Evolutionary conservation across 2,797 vertebrate genomes (phyloP).

Genomic region (Sebastes hubbsi): DNA sequence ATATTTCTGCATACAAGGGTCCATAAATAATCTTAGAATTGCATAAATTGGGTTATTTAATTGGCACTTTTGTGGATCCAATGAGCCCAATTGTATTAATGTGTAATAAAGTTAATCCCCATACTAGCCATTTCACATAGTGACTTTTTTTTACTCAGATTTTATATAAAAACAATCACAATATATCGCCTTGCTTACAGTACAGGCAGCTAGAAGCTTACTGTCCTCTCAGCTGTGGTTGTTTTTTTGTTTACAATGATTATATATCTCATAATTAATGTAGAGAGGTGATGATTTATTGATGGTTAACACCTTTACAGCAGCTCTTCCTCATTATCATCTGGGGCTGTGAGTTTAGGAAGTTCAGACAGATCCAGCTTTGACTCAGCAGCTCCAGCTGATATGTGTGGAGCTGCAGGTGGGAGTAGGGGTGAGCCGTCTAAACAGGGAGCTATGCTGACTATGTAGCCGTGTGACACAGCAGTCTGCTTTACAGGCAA

Average conservation of each 20-base stretch:
- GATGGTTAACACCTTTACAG: not conserved
- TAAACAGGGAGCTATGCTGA: slow-evolving; percentile 71
- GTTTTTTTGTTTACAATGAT: not conserved
- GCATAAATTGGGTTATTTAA: no score
- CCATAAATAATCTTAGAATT: no score
- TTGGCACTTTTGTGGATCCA: no score
- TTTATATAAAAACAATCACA: no score
- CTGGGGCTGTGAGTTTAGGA: slow-evolving; percentile 17
- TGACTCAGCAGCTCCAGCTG: slow-evolving; percentile 62
- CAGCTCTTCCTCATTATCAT: not conserved
- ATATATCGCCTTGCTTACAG: no score
- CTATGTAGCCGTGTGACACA: slow-evolving; percentile 73
- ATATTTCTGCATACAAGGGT: no score
- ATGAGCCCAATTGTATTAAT: no score
- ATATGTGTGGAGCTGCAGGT: slow-evolving; percentile 18
- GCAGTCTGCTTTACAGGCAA: slow-evolving; percentile 60
- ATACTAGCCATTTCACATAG: no score
- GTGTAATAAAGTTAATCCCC: no score
- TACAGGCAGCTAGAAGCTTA: not conserved
- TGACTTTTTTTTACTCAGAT: no score
- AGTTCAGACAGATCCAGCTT: slow-evolving; percentile 22
- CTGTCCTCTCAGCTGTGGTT: not conserved
- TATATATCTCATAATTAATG: not conserved
- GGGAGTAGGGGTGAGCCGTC: slow-evolving; percentile 15
- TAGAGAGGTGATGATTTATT: not conserved